Base-by-base conservation (phyloP, 2,888 invertebrate genomes). In the Morpho achilles region DNA sequence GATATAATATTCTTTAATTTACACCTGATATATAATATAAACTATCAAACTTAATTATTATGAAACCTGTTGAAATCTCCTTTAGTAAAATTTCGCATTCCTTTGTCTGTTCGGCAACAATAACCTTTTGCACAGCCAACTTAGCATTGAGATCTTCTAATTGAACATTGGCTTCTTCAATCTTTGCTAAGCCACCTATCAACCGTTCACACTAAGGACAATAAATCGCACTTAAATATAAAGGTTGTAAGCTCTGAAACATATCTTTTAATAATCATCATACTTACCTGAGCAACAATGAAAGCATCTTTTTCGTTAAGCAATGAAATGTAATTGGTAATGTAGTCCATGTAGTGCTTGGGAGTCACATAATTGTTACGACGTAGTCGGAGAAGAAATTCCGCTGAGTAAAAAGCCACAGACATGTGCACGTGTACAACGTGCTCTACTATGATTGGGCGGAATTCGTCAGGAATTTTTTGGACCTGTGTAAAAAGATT, bases 281-380 rank as follows among this genome's bases (percentile, higher is more conserved):
- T 32, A 16, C 22, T 47, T 61, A 89, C 84, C 79, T 93, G 93
- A 0, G 91, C 90, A 2, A 91, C 85, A 62, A 93, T 93, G 66
- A 90, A 92, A 3, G 89, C 81, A 63, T 93, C 92, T 65, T 95
- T 95, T 70, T 96, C 95, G 65, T 95, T 93, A 47, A 98, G 83
- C 41, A 98, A 87, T 64, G 91, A 92, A 2, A 97, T 75, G 74
- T 97, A 98, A 2, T 94, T 95, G 56, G 93, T 93, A 59, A 98
- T 95, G 73, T 93, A 97, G 81, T 98, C 97, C 75, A 98, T 91
- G 79, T 96, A 98, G 75, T 98, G 97, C 70, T 97, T 97, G 0
- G 98, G 98, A 0, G 98, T 98, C 1, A 98, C 96, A 78, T 94
- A 97, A 84, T 97, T 97, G 77, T 93, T 94, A 8, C 97, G 90